Conservation (phyloP, 2,888 invertebrate genomes). For the Agrochola lota region DNA sequence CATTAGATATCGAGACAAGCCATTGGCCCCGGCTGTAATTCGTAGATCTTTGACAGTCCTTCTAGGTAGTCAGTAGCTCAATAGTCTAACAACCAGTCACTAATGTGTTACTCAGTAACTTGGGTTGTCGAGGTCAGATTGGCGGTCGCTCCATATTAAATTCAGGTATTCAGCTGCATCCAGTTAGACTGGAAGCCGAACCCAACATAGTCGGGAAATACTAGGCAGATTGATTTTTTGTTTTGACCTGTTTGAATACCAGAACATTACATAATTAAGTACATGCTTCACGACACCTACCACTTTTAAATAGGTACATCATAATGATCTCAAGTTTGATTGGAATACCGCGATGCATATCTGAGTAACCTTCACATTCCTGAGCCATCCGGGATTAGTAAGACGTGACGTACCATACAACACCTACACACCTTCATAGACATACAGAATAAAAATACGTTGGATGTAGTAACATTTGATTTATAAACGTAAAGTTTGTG, state of each 20-base stretch:
- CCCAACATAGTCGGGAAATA: too few species aligned
- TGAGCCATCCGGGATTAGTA: slow-evolving; percentile 29
- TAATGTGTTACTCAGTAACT: too few species aligned
- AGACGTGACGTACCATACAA: slow-evolving; percentile 22
- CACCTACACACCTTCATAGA: slow-evolving; percentile 27
- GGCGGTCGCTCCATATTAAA: too few species aligned
- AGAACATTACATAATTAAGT: neutral
- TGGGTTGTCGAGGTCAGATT: too few species aligned
- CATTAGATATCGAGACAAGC: too few species aligned
- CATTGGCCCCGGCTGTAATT: too few species aligned
- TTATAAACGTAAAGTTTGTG: neutral
- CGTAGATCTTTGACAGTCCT: too few species aligned
- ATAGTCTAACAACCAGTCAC: too few species aligned
- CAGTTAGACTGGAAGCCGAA: too few species aligned
- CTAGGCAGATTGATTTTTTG: too few species aligned
- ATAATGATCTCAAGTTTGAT: slow-evolving; percentile 29
- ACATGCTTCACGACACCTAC: neutral
- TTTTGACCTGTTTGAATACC: neutral
- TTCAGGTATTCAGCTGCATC: too few species aligned
- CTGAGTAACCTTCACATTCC: slow-evolving; percentile 34
- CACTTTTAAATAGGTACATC: neutral
- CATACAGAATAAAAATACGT: slow-evolving; percentile 1
- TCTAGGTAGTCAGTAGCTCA: too few species aligned
- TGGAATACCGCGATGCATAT: slow-evolving; percentile 43
- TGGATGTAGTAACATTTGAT: neutral